A percentile compares a stretch with the other conserved stretches of the same genome.
Conservation (phyloP, 1,140 invertebrate genomes). For the Acromyrmex heyeri region DNA sequence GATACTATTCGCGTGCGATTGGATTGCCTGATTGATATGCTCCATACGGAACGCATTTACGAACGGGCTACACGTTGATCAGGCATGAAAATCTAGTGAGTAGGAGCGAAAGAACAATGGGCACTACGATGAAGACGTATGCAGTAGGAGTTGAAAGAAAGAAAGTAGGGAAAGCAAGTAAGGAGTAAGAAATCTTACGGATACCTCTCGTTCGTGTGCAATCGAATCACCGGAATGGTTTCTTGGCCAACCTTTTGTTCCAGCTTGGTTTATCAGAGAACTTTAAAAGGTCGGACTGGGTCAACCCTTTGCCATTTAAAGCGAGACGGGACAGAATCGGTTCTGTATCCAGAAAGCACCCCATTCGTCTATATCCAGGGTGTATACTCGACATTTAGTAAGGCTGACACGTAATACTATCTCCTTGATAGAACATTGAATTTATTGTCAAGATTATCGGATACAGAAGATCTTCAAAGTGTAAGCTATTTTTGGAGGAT, state of each 20-base stretch:
- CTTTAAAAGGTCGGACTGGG: constrained; percentile 59
- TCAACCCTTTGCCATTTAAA: constrained; percentile 68
- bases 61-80: constrained; percentile 27
- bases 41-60: neutral
- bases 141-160: constrained; percentile 28
- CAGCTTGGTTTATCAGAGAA: constrained; percentile 59
- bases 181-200: constrained; percentile 41
- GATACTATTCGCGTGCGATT: neutral
- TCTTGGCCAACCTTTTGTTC: constrained; percentile 60
- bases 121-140: constrained; percentile 10
- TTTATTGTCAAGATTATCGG: constrained; percentile 68
- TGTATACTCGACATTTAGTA: constrained; percentile 32
- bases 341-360: constrained; percentile 45
- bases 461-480: constrained; percentile 1
- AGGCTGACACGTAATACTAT: constrained; percentile 34
- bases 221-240: constrained; percentile 51
- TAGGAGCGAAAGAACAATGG: constrained; percentile 42
- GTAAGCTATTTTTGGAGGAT: constrained; percentile 43
- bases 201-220: constrained; percentile 36
- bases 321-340: constrained; percentile 47
- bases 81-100: constrained; percentile 13
- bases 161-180: neutral
- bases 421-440: constrained; percentile 63
- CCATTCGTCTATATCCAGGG: neutral
- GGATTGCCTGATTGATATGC: neutral